Base-by-base conservation (phyloP, 2,888 invertebrate genomes). In the Glomeris marginata region DNA sequence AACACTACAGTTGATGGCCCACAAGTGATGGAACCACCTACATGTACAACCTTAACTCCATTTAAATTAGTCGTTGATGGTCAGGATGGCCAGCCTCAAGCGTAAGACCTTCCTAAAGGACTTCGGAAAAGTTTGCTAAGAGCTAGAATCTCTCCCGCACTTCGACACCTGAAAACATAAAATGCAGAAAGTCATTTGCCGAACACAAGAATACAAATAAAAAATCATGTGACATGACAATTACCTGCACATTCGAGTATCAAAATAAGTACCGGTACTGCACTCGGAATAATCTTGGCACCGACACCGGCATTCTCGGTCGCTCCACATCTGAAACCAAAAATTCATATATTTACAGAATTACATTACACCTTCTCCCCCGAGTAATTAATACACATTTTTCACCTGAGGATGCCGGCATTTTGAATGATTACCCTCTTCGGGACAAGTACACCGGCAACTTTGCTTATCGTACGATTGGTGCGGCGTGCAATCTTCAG, bases 251-350 rank as follows among this genome's bases (percentile, higher is more conserved):
- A 52, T 49, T 37, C 52, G 21, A 6, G 54, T 54, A 21, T 54
- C 54, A 36, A 54, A 54, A 35, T 54, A 54, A 1, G 54, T 54
- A 33, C 54, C 54, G 4, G 52, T 54, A 35, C 54, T 54, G 49
- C 54, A 54, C 16, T 54, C 54, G 11, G 36, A 42, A 16, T 42
- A 43, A 35, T 54, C 54, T 22, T 45, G 54, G 40, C 54, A 54
- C 46, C 52, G 16, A 46, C 54, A 54, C 22, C 51, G 47, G 35
- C 54, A 54, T 18, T 54, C 54, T 38, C 43, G 47, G 20, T 49
- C 47, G n/a, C 36, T 48, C 54, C 51, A 54, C 13, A 54, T 41
- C 54, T 54, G 4, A 42, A 18, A 16, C 2, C 3, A 20, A 5
- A 42, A 18, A 42, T 28, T 28, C 8, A 5, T 28, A 28, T 28